A percentile compares a stretch with the other conserved stretches of the same genome.
These are phyloP conservation scores for Elachura formosa DNA, from an alignment of 2,113 vertebrate species.

Conservation along the genomic window DNA sequence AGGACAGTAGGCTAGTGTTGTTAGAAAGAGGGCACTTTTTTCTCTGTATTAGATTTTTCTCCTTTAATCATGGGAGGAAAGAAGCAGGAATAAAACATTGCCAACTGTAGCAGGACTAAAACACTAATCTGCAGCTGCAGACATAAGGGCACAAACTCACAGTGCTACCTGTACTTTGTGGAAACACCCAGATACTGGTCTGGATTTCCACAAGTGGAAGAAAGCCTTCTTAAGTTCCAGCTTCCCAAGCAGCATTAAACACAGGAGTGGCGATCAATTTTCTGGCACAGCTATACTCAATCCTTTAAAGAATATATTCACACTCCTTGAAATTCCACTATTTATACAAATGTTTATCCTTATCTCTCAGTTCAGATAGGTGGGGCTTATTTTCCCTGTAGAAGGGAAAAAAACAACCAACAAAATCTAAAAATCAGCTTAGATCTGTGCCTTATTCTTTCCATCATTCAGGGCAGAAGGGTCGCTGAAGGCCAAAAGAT, in stretches of 20 bases:
- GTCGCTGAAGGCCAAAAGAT: not conserved
- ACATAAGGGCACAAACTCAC: not conserved
- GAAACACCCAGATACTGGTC: not conserved
- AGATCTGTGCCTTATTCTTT: not conserved
- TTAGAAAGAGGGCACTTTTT: not conserved
- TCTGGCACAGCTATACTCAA: not conserved
- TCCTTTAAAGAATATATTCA: not conserved
- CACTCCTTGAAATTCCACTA: not conserved
- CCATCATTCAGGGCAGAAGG: not conserved
- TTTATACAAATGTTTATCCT: not conserved
- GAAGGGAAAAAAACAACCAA: not conserved
- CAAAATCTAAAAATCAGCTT: not conserved
- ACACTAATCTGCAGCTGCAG: not conserved
- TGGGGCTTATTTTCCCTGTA: not conserved
- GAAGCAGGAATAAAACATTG: not conserved
- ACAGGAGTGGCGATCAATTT: not conserved
- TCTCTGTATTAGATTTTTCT: not conserved
- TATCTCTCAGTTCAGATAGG: not conserved
- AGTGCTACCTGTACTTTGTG: not conserved
- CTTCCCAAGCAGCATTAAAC: not conserved
- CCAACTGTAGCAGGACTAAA: not conserved
- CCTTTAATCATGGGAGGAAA: not conserved
- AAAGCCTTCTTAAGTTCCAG: not conserved
- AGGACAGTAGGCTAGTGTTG: not conserved
- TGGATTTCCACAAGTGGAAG: not conserved